Conservation (phyloP, 2,113 vertebrate species). For the Epinephelus lanceolatus region DNA sequence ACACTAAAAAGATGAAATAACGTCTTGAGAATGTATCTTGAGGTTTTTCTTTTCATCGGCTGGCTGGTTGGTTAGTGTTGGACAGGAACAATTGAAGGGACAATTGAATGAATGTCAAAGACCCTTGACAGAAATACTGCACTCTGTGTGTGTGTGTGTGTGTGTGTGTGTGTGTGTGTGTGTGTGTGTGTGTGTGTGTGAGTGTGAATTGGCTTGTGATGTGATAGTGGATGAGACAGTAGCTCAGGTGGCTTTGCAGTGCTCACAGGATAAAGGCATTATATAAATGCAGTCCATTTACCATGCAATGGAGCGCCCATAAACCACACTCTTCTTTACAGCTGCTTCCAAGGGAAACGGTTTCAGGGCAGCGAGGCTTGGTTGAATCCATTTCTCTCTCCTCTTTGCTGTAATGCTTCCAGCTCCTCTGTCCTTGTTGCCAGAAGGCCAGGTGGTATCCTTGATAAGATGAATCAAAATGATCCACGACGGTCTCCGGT, state of each 20-base stretch:
- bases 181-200: conserved; percentile 16
- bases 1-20: not conserved
- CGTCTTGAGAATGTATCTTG: not conserved
- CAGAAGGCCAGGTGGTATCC: conserved; percentile 73
- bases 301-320: conserved; percentile 34
- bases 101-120: not conserved
- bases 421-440: conserved; percentile 69
- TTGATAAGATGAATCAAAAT: conserved; percentile 75
- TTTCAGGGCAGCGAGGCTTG: conserved; percentile 58
- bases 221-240: conserved; percentile 10
- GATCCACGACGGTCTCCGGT: conserved; percentile 56
- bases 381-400: conserved; percentile 72
- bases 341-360: conserved; percentile 43
- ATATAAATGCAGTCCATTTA: conserved; percentile 59
- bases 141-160: conserved; percentile 8
- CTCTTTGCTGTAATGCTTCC: conserved; percentile 55
- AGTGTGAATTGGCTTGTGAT: conserved; percentile 8
- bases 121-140: conserved; percentile 3
- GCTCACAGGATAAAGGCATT: conserved; percentile 15
- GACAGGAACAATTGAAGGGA: not conserved
- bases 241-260: conserved; percentile 18
- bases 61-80: not conserved
- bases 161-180: conserved; percentile 18
- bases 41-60: not conserved
- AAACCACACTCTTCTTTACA: conserved; percentile 46